phyloP scores from a whole-genome alignment of 2,797 vertebrate genomes.

The Myiothlypis coronata region DNA sequence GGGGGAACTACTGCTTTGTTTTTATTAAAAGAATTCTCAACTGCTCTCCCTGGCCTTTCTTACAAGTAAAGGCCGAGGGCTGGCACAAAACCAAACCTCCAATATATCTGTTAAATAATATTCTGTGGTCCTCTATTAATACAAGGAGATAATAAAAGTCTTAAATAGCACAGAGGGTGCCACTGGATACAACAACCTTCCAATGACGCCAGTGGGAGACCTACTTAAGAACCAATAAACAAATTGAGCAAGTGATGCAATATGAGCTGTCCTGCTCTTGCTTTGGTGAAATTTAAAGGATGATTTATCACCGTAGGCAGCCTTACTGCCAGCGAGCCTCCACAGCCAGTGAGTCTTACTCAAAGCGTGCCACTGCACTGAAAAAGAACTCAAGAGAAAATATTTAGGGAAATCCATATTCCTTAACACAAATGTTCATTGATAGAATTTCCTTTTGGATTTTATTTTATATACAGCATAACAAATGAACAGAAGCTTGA shows the following conservation, averaged over 20 bases:
- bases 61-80: not conserved
- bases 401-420: not conserved
- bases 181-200: not conserved
- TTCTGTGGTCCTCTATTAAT: not conserved
- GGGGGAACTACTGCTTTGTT: not conserved
- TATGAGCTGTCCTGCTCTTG: not conserved
- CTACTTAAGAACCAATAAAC: conserved; percentile 2
- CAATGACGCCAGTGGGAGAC: not conserved
- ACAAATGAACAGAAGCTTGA: not conserved
- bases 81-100: not conserved
- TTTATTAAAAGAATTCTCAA: not conserved
- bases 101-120: not conserved
- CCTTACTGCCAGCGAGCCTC: not conserved
- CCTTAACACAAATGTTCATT: rapidly evolving
- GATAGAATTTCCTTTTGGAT: not conserved
- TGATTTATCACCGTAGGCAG: not conserved
- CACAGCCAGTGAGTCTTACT: not conserved
- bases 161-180: not conserved
- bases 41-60: not conserved
- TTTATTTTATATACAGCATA: rapidly evolving
- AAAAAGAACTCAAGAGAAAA: not conserved
- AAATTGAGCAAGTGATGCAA: not conserved
- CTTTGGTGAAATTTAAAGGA: not conserved
- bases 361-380: rapidly evolving
- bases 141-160: not conserved